These are phyloP conservation scores for Talpa occidentalis DNA, from an alignment of 2,113 vertebrate species.

Conservation along the genomic window DNA sequence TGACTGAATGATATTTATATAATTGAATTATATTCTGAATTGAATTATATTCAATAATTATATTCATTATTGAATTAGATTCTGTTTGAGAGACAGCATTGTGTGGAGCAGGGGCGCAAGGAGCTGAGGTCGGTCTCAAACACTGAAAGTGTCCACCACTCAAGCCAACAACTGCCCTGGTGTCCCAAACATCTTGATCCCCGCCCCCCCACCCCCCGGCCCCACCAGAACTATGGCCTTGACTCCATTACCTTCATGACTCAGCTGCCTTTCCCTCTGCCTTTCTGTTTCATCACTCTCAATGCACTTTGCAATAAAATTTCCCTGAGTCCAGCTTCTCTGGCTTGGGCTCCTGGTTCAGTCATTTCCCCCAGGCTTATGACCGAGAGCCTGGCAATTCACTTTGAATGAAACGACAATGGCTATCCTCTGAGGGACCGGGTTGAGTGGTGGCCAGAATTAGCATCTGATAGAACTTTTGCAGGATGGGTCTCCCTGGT, in stretches of 20 bases:
- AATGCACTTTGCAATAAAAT: not conserved
- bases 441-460: not conserved
- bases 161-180: not conserved
- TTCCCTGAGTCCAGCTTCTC: not conserved
- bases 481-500: not conserved
- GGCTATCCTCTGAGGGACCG: not conserved
- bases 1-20: not conserved
- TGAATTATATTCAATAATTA: too few species aligned
- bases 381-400: not conserved
- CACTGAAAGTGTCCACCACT: not conserved
- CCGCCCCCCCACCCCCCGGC: too few species aligned
- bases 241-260: not conserved
- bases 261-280: not conserved
- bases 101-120: not conserved
- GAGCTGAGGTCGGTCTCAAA: not conserved
- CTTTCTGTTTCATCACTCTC: not conserved
- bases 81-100: not conserved
- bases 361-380: not conserved
- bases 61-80: too few species aligned
- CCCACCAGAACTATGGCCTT: not conserved
- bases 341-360: not conserved
- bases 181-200: not conserved
- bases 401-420: not conserved
- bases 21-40: too few species aligned
- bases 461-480: not conserved